phyloP scores from a whole-genome alignment of 2,797 vertebrate species.

The Enteromius treurensis region DNA sequence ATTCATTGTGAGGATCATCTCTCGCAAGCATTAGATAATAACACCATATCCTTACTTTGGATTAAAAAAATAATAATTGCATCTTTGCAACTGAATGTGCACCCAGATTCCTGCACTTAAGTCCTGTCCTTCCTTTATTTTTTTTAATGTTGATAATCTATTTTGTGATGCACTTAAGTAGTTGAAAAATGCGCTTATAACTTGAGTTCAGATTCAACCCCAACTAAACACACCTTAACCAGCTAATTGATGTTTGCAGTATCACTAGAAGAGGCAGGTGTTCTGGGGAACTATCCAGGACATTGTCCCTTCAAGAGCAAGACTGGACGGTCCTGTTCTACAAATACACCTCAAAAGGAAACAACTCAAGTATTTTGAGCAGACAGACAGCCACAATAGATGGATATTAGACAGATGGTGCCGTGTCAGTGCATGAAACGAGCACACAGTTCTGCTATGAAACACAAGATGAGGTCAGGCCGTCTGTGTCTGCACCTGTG shows the following conservation, averaged over 20 bases:
- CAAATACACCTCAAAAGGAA: not conserved
- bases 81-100: too few relatives aligned
- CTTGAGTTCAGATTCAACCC: not conserved
- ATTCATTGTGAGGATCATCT: not conserved
- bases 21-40: not conserved
- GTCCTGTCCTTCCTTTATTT: not conserved
- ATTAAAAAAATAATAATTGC: not conserved
- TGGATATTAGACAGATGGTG: constrained; percentile 8
- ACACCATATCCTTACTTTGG: not conserved
- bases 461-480: constrained; percentile 28
- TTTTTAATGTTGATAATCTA: not conserved
- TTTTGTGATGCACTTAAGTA: not conserved
- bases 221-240: not conserved
- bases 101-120: too few relatives aligned
- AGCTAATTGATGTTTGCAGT: not conserved
- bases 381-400: not conserved
- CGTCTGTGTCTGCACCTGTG: constrained; percentile 27
- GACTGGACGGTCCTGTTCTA: not conserved
- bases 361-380: not conserved
- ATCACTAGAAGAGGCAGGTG: not conserved
- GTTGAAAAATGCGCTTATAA: not conserved
- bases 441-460: constrained; percentile 26
- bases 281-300: not conserved
- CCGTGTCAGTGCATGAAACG: not conserved
- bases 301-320: not conserved